These are phyloP conservation scores for Anguilla rostrata DNA, from an alignment of 2,113 vertebrate genomes.

Conservation along the genomic window DNA sequence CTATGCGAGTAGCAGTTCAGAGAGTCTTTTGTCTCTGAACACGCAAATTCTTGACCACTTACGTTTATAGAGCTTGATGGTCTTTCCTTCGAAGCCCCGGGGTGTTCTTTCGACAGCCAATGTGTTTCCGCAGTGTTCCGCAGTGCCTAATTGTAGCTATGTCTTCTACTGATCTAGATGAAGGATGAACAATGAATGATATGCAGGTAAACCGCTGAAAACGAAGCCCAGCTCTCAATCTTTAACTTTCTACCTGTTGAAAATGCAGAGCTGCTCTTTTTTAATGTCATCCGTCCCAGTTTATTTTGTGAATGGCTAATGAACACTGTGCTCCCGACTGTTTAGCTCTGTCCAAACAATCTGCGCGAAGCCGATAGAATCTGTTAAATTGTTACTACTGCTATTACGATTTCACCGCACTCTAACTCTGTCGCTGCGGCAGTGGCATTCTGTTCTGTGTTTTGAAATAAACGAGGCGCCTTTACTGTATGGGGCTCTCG, in stretches of 20 bases:
- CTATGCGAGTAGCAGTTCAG: no score
- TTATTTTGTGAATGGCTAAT: not conserved
- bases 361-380: not conserved
- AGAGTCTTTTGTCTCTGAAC: no score
- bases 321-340: not conserved
- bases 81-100: not conserved
- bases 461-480: not conserved
- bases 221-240: not conserved
- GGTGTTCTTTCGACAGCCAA: not conserved
- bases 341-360: not conserved
- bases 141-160: not conserved
- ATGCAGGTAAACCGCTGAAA: not conserved
- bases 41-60: not conserved
- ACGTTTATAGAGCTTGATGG: not conserved
- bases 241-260: not conserved
- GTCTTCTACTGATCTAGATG: not conserved
- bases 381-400: not conserved
- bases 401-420: not conserved
- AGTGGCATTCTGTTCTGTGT: no score
- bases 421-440: no score
- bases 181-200: not conserved
- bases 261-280: not conserved
- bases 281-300: not conserved
- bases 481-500: not conserved
- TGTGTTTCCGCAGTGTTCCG: not conserved